Percentiles rank a stretch among this genome's conserved stretches.
phyloP scores from a whole-genome alignment of 2,113 vertebrate species.

The Seriola rivoliana region DNA sequence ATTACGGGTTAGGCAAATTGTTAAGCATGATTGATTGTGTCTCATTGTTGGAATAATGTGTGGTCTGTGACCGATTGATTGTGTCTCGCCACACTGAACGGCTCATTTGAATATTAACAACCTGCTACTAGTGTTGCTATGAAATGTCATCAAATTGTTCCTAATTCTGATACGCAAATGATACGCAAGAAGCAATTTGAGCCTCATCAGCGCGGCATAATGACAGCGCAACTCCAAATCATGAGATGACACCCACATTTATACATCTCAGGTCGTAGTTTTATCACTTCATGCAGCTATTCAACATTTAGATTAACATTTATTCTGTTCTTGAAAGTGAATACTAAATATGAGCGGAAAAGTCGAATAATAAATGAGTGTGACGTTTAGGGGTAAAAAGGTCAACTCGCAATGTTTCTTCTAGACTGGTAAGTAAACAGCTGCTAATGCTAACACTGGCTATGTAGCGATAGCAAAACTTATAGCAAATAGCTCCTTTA shows the following conservation, averaged over 20 bases:
- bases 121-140: slow-evolving; percentile 35
- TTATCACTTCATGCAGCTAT: background rate
- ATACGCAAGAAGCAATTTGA: slow-evolving; percentile 1
- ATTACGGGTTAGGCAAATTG: slow-evolving; percentile 71
- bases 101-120: slow-evolving; percentile 73
- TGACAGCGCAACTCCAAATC: background rate
- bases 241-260: background rate
- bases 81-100: slow-evolving; percentile 29
- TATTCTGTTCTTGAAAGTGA: background rate
- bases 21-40: slow-evolving; percentile 77
- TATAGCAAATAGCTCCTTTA: no score
- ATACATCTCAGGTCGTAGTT: background rate
- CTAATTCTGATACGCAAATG: slow-evolving; percentile 32
- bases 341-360: no score
- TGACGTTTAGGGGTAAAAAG: background rate
- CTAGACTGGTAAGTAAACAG: no score
- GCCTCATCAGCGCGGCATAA: slow-evolving; percentile 1
- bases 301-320: background rate
- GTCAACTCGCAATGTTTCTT: background rate
- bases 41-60: slow-evolving; percentile 76
- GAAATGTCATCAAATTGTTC: slow-evolving; percentile 49
- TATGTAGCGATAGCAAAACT: no score
- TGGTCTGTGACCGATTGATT: slow-evolving; percentile 70
- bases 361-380: background rate
- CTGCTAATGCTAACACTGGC: no score